Evolutionary conservation across 1,140 invertebrate genomes (phyloP).

Genomic region (Temnothorax nylanderi): DNA sequence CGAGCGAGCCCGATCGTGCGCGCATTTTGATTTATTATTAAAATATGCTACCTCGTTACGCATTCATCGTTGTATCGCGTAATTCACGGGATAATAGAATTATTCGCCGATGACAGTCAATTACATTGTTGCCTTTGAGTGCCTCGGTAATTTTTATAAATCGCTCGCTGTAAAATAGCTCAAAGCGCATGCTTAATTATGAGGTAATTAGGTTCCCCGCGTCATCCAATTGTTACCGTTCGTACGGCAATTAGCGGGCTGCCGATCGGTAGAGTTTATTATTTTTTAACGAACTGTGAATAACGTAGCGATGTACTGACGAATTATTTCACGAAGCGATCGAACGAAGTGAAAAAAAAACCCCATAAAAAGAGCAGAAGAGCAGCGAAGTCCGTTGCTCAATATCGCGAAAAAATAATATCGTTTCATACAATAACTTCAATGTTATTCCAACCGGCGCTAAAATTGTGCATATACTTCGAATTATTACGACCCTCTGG

Average conservation of each 20-base stretch:
- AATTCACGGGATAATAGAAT: conserved; percentile 63
- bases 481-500: background rate
- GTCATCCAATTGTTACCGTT: conserved; percentile 39
- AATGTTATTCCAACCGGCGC: background rate
- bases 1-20: conserved; percentile 11
- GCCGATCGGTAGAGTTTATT: conserved; percentile 32
- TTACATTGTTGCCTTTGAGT: conserved; percentile 68
- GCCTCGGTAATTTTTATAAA: conserved; percentile 61
- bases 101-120: conserved; percentile 62
- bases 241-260: conserved; percentile 45
- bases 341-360: background rate
- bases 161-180: conserved; percentile 45
- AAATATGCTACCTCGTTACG: conserved; percentile 70
- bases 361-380: background rate
- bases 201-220: conserved; percentile 34
- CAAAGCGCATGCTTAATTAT: conserved; percentile 21
- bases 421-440: conserved; percentile 10
- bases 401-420: conserved; percentile 26
- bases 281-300: conserved; percentile 57
- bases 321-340: background rate
- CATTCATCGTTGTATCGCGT: conserved; percentile 56
- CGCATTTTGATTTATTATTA: conserved; percentile 70
- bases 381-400: background rate
- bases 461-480: conserved; percentile 19
- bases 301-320: conserved; percentile 17